Percentiles rank a stretch among this genome's conserved stretches.
Conservation (phyloP, 2,888 invertebrate genomes). For the Callimorpha dominula region DNA sequence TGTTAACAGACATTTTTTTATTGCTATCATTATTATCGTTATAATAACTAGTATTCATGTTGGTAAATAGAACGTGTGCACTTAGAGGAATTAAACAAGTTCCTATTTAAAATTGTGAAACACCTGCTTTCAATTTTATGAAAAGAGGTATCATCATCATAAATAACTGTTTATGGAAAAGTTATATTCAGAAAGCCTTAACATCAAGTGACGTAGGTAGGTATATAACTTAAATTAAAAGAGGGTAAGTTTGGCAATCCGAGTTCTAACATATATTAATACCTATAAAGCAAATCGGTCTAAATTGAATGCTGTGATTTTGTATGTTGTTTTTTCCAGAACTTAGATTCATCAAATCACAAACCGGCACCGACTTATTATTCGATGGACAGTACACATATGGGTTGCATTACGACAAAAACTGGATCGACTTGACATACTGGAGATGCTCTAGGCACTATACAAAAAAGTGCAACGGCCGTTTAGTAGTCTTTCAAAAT, state of each 20-base stretch:
- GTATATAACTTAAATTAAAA: neutral
- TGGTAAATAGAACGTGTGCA: neutral
- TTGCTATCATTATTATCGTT: neutral
- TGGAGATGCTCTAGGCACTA: constrained; percentile 19
- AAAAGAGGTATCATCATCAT: too few relatives aligned
- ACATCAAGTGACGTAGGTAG: too few relatives aligned
- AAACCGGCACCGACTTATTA: constrained; percentile 6
- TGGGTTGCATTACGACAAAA: constrained; percentile 14
- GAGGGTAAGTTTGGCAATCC: neutral
- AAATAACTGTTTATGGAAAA: too few relatives aligned
- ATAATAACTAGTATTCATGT: neutral
- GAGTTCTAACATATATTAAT: neutral
- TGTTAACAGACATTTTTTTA: neutral
- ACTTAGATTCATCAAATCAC: constrained; percentile 9
- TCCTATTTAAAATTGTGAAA: too few relatives aligned
- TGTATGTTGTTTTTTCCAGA: constrained; percentile 23
- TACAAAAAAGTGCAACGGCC: neutral
- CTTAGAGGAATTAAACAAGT: neutral
- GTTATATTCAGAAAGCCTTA: too few relatives aligned
- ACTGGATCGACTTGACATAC: neutral
- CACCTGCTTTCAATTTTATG: too few relatives aligned
- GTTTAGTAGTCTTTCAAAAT: neutral
- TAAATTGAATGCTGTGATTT: neutral
- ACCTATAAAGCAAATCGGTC: neutral
- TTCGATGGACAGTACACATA: constrained; percentile 21